Percentiles rank a stretch among this genome's conserved stretches.
Conservation (phyloP, 2,888 invertebrate genomes). For the Philereme vetulata region DNA sequence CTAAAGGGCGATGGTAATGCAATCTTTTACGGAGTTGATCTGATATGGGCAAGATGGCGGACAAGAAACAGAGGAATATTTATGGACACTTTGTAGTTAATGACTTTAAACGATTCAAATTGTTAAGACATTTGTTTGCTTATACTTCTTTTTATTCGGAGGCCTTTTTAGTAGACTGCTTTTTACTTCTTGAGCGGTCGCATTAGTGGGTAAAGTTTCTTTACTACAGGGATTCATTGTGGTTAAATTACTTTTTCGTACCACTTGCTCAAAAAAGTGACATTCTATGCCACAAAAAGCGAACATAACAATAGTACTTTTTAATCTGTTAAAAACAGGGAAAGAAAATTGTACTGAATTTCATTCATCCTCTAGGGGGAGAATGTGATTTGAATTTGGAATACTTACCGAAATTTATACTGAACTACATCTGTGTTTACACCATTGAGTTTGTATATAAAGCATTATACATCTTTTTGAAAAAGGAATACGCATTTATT, state of each 20-base stretch:
- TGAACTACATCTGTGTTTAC: too few relatives aligned
- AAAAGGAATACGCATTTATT: too few relatives aligned
- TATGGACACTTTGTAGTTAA: conserved; percentile 22
- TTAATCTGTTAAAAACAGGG: too few relatives aligned
- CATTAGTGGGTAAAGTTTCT: neutral
- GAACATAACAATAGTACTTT: too few relatives aligned
- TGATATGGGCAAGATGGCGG: conserved; percentile 22
- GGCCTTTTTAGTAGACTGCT: conserved; percentile 7
- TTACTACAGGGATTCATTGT: neutral
- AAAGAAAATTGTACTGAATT: too few relatives aligned
- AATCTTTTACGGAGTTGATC: conserved; percentile 11
- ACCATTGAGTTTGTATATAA: too few relatives aligned
- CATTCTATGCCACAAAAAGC: too few relatives aligned
- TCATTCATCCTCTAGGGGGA: too few relatives aligned
- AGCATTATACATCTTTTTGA: too few relatives aligned
- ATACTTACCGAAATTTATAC: too few relatives aligned
- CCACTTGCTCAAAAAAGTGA: too few relatives aligned
- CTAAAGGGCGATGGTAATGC: conserved; percentile 21
- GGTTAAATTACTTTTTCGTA: neutral
- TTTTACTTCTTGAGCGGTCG: conserved; percentile 9
- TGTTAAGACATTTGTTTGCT: conserved; percentile 24
- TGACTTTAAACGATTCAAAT: conserved; percentile 17
- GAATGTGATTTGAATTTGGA: too few relatives aligned
- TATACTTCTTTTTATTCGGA: conserved; percentile 7
- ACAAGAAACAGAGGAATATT: conserved; percentile 15